Base-by-base conservation (phyloP, 2,113 vertebrate species). In the Festucalex cinctus region DNA sequence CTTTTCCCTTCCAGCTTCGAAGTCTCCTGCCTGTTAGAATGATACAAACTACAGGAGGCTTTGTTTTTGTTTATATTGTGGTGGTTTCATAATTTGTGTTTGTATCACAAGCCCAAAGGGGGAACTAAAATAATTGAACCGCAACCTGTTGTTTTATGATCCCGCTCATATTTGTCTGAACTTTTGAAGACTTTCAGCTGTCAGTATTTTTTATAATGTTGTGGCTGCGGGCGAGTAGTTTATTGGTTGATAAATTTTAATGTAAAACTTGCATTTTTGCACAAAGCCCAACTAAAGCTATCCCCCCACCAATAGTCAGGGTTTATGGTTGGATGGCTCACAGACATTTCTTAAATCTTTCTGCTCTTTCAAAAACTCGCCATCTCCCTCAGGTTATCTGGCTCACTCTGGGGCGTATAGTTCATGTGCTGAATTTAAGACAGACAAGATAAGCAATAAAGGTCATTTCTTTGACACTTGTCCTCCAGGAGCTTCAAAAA, bases 91-190 rank as follows among this genome's bases (percentile, higher is more conserved):
- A 73, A 73, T 64, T 78, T 41, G 16, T 24, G 57, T 17, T 77
- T 54, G 51, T 26, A 22, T 14, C 13, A 53, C 24, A 88, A 46
- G 68, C 80, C 82, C 71, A 3, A 70, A 81, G 85, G 69, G 59
- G 56, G 48, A 85, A 77, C 71, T 82, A 82, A 64, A 69, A 77
- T 69, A 70, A 80, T 66, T 59, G 63, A 78, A 72, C 57, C 68
- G 69, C 65, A 71, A 84, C 76, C 77, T 80, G 79, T 78, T 85
- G 79, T 76, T 78, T 88, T 86, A 81, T 84, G 69, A 65, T 68
- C 54, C 64, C 68, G 71, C 68, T 75, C 63, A 78, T 77, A 75
- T 76, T 79, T 69, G 54, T 83, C 37, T 72, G 59, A 62, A 66
- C 53, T 80, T 60, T 68, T 65, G 39, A 68, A 68, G 65, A 61